A percentile compares a stretch with the other conserved stretches of the same genome.
Evolutionary conservation across 2,888 invertebrate genomes (phyloP).

Genomic region (Sarcophaga subvicina): DNA sequence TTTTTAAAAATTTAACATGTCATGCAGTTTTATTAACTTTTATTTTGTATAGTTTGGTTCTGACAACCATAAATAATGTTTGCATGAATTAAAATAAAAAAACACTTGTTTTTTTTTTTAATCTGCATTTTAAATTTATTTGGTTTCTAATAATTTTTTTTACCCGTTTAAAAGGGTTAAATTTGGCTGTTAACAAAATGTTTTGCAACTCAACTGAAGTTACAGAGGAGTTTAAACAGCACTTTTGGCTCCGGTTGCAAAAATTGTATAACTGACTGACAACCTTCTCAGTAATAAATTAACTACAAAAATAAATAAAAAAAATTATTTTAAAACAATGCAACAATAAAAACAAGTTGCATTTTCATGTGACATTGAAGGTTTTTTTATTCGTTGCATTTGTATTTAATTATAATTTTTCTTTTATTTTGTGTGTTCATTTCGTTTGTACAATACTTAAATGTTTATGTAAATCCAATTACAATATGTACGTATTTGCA

Average conservation of each 20-base stretch:
- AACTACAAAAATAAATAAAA: constrained; percentile 11
- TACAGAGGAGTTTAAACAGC: constrained; percentile 44
- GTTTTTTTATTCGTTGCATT: constrained; percentile 21
- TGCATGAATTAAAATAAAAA: too few relatives aligned
- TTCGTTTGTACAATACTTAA: constrained; percentile 22
- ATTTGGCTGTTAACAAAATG: constrained; percentile 41
- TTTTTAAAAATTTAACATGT: too few relatives aligned
- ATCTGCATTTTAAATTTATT: not conserved
- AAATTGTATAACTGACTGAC: constrained; percentile 59
- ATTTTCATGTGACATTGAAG: constrained; percentile 63
- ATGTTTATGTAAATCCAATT: constrained; percentile 32
- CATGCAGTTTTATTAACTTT: too few relatives aligned
- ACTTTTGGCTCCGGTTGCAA: constrained; percentile 54
- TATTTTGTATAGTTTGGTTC: too few relatives aligned
- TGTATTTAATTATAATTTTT: not conserved
- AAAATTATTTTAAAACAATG: not conserved
- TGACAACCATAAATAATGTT: too few relatives aligned
- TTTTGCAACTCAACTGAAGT: constrained; percentile 38
- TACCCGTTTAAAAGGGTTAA: constrained; percentile 41
- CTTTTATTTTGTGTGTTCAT: constrained; percentile 31
- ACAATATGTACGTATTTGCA: not conserved
- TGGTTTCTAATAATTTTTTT: not conserved
- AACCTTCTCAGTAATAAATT: constrained; percentile 62
- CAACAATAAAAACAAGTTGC: constrained; percentile 30
- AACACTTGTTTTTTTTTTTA: too few relatives aligned